phyloP scores from a whole-genome alignment of 2,797 vertebrate genomes.

The Macroramphosus scolopax region DNA sequence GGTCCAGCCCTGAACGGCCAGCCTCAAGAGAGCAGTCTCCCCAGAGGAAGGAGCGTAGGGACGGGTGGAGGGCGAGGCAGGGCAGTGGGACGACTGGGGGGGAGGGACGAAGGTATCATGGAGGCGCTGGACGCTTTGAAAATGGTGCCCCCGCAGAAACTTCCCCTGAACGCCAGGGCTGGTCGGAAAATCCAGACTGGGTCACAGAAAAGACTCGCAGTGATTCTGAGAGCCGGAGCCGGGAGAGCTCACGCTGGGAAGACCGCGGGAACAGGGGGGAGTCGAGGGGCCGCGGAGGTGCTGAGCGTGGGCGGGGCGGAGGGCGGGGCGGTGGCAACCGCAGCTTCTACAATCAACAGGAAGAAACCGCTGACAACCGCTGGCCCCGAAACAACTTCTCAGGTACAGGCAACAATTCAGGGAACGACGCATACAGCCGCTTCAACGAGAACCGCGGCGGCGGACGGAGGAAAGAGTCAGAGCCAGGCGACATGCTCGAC shows the following conservation, averaged over 20 bases:
- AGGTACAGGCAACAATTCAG: slow-evolving; percentile 85
- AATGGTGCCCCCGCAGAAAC: slow-evolving; percentile 72
- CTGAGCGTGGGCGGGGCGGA: slow-evolving; percentile 77
- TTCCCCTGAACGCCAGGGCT: slow-evolving; percentile 76
- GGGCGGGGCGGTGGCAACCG: slow-evolving; percentile 74
- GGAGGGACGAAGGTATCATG: slow-evolving; percentile 78
- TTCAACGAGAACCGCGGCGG: slow-evolving; percentile 86
- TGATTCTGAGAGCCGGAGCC: slow-evolving; percentile 61
- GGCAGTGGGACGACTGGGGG: slow-evolving; percentile 69
- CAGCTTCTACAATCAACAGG: slow-evolving; percentile 76
- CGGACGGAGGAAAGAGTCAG: slow-evolving; percentile 83
- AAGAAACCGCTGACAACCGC: slow-evolving; percentile 82
- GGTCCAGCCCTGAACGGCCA: slow-evolving; percentile 62
- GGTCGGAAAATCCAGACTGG: slow-evolving; percentile 89
- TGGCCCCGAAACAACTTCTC: slow-evolving; percentile 90
- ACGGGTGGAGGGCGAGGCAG: slow-evolving; percentile 82
- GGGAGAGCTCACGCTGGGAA: slow-evolving; percentile 63
- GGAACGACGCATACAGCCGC: slow-evolving; percentile 84
- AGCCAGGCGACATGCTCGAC: slow-evolving; percentile 84
- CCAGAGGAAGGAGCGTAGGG: slow-evolving; percentile 82
- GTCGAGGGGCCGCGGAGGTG: slow-evolving; percentile 76
- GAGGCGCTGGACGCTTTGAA: slow-evolving; percentile 73
- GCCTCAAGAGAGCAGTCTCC: slow-evolving; percentile 81
- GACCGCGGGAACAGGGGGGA: slow-evolving; percentile 68
- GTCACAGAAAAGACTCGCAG: slow-evolving; percentile 85